Conservation (phyloP, 2,113 vertebrate genomes). For the Pampusana beccarii region DNA sequence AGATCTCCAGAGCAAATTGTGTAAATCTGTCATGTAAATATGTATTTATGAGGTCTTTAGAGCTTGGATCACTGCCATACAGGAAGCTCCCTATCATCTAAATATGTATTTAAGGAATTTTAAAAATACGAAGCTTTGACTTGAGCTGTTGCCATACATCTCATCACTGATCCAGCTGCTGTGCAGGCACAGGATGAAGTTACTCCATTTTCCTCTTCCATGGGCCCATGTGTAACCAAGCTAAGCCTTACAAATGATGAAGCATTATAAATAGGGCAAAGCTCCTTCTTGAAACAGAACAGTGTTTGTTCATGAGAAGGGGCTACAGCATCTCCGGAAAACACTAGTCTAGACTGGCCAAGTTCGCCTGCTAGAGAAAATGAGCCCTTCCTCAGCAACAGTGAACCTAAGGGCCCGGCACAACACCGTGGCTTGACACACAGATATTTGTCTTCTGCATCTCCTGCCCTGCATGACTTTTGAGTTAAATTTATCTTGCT, state of each 20-base stretch:
- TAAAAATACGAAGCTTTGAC: neutral
- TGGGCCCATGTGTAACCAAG: neutral
- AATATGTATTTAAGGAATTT: neutral
- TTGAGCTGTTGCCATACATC: neutral
- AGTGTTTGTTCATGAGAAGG: neutral
- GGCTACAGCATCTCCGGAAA: neutral
- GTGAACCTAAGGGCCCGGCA: too few relatives aligned
- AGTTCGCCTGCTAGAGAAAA: neutral
- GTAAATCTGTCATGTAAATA: slow-evolving; percentile 25
- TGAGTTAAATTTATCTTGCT: neutral
- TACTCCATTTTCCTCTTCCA: neutral
- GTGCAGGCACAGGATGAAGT: neutral
- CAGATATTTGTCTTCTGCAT: neutral
- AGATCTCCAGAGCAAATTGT: neutral
- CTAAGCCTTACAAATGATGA: neutral
- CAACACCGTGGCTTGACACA: neutral
- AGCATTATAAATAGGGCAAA: neutral
- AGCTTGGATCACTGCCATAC: neutral
- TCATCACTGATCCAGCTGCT: neutral
- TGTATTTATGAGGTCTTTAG: neutral
- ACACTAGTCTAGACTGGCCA: neutral
- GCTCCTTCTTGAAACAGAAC: neutral
- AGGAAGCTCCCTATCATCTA: neutral
- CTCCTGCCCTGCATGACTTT: neutral
- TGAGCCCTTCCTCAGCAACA: neutral